Evolutionary conservation across 2,888 invertebrate genomes (phyloP).

Genomic region (Volucella bombylans): DNA sequence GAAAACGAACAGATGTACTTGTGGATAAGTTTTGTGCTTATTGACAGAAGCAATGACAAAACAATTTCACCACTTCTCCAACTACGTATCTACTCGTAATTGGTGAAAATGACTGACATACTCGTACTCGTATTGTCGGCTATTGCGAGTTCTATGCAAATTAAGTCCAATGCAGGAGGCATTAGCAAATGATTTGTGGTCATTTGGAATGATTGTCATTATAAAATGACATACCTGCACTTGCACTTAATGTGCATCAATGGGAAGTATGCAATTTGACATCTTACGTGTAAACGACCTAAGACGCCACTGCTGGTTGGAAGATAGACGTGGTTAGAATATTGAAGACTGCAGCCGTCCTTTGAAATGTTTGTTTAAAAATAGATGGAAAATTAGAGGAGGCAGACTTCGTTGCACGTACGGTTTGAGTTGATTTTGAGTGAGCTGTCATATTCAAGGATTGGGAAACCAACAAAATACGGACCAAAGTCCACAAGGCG

Average conservation of each 20-base stretch:
- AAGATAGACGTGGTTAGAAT: neutral
- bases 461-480: too few relatives aligned
- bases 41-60: conserved; percentile 14
- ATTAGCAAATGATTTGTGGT: conserved; percentile 8
- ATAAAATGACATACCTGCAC: conserved; percentile 6
- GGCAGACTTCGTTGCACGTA: too few relatives aligned
- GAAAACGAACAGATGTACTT: neutral
- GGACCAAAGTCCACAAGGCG: too few relatives aligned
- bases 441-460: too few relatives aligned
- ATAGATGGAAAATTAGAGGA: too few relatives aligned
- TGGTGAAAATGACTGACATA: conserved; percentile 6
- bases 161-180: conserved; percentile 30
- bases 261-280: conserved; percentile 1
- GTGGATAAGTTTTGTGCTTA: conserved; percentile 6
- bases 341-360: too few relatives aligned
- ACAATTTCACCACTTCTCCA: conserved; percentile 14
- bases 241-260: neutral
- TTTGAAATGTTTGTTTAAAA: too few relatives aligned
- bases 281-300: neutral
- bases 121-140: neutral
- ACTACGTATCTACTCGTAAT: conserved; percentile 6
- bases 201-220: conserved; percentile 18
- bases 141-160: conserved; percentile 9
- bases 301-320: neutral
- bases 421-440: too few relatives aligned